These are phyloP conservation scores for Rugalucina vietnamica DNA, from an alignment of 2,888 invertebrate species.

Conservation along the genomic window DNA sequence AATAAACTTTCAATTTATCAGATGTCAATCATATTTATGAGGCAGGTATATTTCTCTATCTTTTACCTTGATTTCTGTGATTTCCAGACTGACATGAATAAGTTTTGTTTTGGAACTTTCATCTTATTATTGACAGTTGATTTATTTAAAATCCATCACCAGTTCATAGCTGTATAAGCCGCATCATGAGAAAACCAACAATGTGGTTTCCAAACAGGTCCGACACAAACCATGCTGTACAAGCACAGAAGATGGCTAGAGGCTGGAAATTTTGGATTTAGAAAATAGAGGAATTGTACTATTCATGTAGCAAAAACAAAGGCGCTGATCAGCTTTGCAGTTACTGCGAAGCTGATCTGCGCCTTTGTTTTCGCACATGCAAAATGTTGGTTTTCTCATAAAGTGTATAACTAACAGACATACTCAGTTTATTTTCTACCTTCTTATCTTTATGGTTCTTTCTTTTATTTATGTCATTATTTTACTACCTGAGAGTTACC, in stretches of 20 bases:
- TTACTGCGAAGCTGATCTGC: too few species aligned
- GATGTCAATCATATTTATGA: neutral
- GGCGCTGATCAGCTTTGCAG: too few species aligned
- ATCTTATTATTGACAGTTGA: conserved; percentile 18
- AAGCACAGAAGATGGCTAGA: too few species aligned
- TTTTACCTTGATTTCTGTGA: neutral
- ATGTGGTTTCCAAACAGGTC: too few species aligned
- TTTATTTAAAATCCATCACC: conserved; percentile 3
- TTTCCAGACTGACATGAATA: neutral
- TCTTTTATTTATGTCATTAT: neutral
- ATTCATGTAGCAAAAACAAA: too few species aligned
- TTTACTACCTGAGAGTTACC: neutral
- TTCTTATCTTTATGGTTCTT: neutral
- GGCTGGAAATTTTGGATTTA: too few species aligned
- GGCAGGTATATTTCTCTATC: neutral
- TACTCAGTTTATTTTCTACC: conserved; percentile 6
- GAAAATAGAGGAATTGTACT: too few species aligned
- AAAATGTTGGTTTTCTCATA: too few species aligned
- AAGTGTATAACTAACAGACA: neutral
- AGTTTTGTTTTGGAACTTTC: neutral
- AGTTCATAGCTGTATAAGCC: neutral
- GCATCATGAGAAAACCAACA: too few species aligned
- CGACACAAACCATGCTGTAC: too few species aligned
- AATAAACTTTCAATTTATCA: neutral
- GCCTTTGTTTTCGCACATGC: too few species aligned